Evolutionary conservation across 2,888 invertebrate species (phyloP), one percentile per base, ranked within the genome.

Genomic region (Drosophila mercatorum): DNA sequence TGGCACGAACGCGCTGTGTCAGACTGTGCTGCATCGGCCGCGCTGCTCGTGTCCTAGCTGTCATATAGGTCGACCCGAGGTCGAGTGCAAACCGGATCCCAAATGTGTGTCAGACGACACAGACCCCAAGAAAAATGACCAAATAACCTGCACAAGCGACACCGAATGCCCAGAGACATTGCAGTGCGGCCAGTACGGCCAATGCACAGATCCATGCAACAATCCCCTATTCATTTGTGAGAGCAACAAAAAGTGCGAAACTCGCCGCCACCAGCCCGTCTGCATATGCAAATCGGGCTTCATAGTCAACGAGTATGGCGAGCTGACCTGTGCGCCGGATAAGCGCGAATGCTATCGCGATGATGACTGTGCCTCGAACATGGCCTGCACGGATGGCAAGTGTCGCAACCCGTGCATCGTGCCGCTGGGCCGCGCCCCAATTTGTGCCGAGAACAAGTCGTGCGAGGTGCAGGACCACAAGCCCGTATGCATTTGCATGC

Each of bases 281-380:
- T 98, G 98, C 93, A 96, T 97, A 34, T 98, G 98, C 93, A 96
- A 97, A 90, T 96, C 96, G 90, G 97, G 97, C 66, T 97, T 97
- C 91, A 96, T 97, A 75, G 95, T 98, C 56, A 98, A 97, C 92
- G 97, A 97, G 91, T 95, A 95, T 86, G 97, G 97, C 60, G 97
- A 97, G 92, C 94, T 98, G 83, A 96, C 96, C 28, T 98, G 98
- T 92, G 96, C 97, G 52, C 96, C 96, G 17, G 97, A 96, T 90
- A 94, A 95, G 82, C 94, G 95, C 72, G 97, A 97, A 93, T 98
- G 98, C 93, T 94, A 95, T 61, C 94, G 95, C 86, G 96, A 96
- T 91, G 95, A 96, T 84, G 97, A 98, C 91, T 98, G 98, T 90
- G 96, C 97, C 59, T 95, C 96, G 51, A 97, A 97, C 92, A 95